These are phyloP conservation scores for Eira barbara DNA, from an alignment of 2,113 vertebrate species.

Conservation along the genomic window DNA sequence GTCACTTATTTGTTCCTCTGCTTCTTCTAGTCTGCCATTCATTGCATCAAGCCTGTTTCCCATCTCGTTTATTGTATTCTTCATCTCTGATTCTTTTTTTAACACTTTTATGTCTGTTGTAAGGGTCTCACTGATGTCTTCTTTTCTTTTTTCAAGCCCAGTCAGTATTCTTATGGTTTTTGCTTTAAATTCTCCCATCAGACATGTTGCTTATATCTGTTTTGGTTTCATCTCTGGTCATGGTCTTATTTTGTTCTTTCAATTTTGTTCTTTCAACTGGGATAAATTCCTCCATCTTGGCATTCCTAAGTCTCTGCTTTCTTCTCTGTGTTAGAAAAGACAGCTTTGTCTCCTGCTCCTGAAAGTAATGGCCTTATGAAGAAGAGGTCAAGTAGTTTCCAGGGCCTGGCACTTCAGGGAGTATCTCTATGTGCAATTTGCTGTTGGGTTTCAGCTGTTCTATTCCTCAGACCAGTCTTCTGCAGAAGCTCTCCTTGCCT, in stretches of 20 bases:
- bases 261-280: neutral
- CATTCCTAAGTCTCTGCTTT: neutral
- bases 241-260: neutral
- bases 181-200: neutral
- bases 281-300: neutral
- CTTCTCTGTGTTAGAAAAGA: neutral
- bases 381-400: neutral
- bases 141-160: neutral
- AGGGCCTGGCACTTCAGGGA: neutral
- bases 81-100: neutral
- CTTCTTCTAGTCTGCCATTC: neutral
- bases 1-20: neutral
- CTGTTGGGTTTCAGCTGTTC: neutral
- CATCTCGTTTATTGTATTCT: neutral
- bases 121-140: neutral
- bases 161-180: neutral
- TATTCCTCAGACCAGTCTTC: neutral
- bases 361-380: neutral
- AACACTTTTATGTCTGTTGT: neutral
- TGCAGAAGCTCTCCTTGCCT: neutral
- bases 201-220: neutral
- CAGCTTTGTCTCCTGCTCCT: neutral
- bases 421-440: neutral
- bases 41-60: neutral
- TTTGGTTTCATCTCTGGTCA: neutral